These are phyloP conservation scores for Botia almorhae DNA, from an alignment of 2,797 vertebrate species.

Conservation along the genomic window DNA sequence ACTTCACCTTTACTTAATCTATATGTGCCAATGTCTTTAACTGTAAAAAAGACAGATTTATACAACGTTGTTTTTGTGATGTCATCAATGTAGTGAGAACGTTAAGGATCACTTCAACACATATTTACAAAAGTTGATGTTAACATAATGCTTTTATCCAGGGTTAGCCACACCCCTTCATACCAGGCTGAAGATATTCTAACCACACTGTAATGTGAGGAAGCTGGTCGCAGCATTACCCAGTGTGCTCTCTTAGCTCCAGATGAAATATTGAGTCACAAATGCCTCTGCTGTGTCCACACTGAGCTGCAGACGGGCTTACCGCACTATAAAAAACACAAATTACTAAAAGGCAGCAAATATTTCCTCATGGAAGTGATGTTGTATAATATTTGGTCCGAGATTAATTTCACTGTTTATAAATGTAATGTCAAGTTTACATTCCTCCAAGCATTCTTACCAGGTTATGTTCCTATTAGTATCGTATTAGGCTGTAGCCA, in stretches of 20 bases:
- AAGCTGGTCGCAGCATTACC: not conserved
- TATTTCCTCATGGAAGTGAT: constrained; percentile 43
- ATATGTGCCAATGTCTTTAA: not conserved
- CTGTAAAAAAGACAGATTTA: constrained; percentile 1
- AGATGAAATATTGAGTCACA: not conserved
- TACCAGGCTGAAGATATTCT: not conserved
- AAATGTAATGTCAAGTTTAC: constrained; percentile 9
- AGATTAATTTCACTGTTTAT: constrained; percentile 26
- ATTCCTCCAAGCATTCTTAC: constrained; percentile 20
- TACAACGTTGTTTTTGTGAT: constrained; percentile 2
- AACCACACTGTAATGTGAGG: not conserved
- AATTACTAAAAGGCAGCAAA: not conserved
- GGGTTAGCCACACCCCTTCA: not conserved
- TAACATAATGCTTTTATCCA: not conserved
- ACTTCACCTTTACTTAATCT: not conserved
- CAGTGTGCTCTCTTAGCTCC: not conserved
- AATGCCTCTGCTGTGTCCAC: not conserved
- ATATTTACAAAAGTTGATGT: constrained; percentile 20
- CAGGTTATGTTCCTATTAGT: constrained; percentile 56
- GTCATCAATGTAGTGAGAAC: constrained; percentile 22
- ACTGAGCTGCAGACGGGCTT: not conserved
- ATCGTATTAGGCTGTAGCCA: constrained; percentile 73
- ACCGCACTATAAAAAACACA: constrained; percentile 19
- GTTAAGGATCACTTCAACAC: not conserved
- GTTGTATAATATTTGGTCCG: constrained; percentile 3